Evolutionary conservation across 2,888 invertebrate genomes (phyloP), one percentile per base, ranked within the genome.

Genomic region (Rhingia campestris): DNA sequence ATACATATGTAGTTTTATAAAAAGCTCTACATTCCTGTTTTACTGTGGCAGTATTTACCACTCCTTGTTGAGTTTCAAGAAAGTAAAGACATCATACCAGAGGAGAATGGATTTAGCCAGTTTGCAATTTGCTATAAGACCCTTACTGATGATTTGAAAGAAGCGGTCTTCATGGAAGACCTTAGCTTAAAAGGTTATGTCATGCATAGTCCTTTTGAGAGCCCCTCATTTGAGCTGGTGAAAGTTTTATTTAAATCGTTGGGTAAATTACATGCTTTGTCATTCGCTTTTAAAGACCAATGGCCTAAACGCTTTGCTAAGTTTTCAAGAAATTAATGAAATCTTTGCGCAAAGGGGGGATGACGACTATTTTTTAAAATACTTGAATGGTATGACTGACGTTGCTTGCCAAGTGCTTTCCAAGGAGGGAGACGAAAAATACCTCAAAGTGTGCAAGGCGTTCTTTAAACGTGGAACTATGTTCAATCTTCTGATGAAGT

Each of bases 151-250:
- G 92, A 92, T 7, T 88, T 88, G 47, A 86, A 90, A 47, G 92
- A 93, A 86, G 89, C 92, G 14, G 92, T 93, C 12, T 91, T 92
- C 14, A 90, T 93, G 90, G 92, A 92, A 87, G 93, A 93, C 86
- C 87, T 93, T 30, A 88, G 89, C 69, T 81, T 87, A 12, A 87
- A 88, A 37, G 91, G 91, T 6, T 93, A 91, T 86, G 86, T 88
- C 14, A 91, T 93, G 91, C 91, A 89, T 49, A 91, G 92, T 76
- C 90, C 92, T 67, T 90, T 91, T 43, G 88, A 90, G 35, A 90
- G 91, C 0, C 80, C 92, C 1, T 88, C 90, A 6, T 74, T 89
- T 5, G 89, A 92, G 3, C 89, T 91, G 84, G 90, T 92, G 2
- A 88, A 89, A 22, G 86, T 89, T 9, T 90, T 92, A 3, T 89